A percentile compares a stretch with the other conserved stretches of the same genome.
These are phyloP conservation scores for Lophura nycthemera DNA, from an alignment of 2,113 vertebrate genomes.

Conservation along the genomic window DNA sequence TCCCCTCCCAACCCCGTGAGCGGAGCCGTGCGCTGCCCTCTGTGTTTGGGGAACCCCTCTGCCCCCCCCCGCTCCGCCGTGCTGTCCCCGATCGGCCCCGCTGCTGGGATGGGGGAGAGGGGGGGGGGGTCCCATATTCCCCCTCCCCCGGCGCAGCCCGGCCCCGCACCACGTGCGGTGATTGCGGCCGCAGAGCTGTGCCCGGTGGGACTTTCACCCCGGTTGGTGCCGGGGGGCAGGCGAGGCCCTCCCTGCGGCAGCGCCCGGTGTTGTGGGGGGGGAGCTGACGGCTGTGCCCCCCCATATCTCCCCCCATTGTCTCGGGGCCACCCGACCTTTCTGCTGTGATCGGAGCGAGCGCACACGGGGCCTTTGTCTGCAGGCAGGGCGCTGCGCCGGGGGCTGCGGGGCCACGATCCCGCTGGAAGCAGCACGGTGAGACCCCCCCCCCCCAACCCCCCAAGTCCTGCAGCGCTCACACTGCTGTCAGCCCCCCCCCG, in stretches of 20 bases:
- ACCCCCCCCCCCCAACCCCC: too few relatives aligned
- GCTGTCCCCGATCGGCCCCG: too few relatives aligned
- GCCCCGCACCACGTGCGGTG: not conserved
- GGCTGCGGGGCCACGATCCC: not conserved
- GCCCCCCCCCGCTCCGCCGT: too few relatives aligned
- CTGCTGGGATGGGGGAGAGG: too few relatives aligned
- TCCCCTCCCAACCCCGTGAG: not conserved
- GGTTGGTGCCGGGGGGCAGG: too few relatives aligned
- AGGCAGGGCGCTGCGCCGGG: not conserved
- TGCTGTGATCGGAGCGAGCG: not conserved
- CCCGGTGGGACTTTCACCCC: not conserved
- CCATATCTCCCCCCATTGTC: not conserved
- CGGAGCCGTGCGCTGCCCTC: too few relatives aligned
- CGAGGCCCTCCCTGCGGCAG: fast-evolving
- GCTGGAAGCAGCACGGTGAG: too few relatives aligned
- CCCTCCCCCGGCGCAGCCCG: not conserved
- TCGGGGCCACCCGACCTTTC: constrained; percentile 13
- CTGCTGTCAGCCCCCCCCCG: too few relatives aligned
- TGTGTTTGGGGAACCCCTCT: too few relatives aligned
- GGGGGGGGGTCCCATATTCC: too few relatives aligned
- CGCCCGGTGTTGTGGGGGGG: fast-evolving
- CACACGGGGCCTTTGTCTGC: constrained; percentile 48
- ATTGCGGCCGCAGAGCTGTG: too few relatives aligned
- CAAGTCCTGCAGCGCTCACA: too few relatives aligned
- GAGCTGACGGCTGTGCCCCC: not conserved